phyloP scores from a whole-genome alignment of 2,888 invertebrate species.

The Cheilosia pagana region DNA sequence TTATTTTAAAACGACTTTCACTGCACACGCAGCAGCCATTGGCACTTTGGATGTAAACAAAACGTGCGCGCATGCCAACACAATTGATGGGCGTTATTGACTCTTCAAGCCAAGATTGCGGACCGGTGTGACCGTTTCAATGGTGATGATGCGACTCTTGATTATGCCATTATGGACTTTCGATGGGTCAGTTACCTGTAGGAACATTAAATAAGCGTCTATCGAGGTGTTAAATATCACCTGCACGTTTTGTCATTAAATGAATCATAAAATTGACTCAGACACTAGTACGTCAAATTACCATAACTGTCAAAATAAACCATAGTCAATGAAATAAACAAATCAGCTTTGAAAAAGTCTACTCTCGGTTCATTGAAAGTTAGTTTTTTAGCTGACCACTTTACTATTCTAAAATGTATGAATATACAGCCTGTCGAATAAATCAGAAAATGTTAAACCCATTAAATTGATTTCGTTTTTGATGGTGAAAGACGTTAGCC shows the following conservation, averaged over 20 bases:
- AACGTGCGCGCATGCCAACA: constrained; percentile 28
- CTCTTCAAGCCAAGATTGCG: constrained; percentile 31
- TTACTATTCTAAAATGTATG: neutral
- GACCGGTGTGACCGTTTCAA: neutral
- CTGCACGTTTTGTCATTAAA: constrained; percentile 9
- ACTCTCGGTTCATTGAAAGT: neutral
- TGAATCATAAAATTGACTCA: too few relatives aligned
- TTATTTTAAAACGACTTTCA: constrained; percentile 56
- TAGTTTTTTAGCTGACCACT: neutral
- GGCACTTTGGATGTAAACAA: constrained; percentile 6
- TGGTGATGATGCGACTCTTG: constrained; percentile 17
- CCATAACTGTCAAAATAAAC: too few relatives aligned
- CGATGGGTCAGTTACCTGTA: constrained; percentile 38
- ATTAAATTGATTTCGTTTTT: neutral
- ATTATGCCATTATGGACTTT: constrained; percentile 27
- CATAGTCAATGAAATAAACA: too few relatives aligned
- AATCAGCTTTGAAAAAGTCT: too few relatives aligned
- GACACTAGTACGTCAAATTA: too few relatives aligned
- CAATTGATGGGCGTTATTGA: constrained; percentile 20
- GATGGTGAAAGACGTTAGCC: neutral
- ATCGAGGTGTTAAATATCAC: too few relatives aligned
- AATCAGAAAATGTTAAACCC: neutral
- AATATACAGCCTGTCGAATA: neutral
- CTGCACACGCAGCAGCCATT: constrained; percentile 38
- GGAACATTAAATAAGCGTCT: neutral